phyloP scores from a whole-genome alignment of 2,888 invertebrate species.

The Dione juno region DNA sequence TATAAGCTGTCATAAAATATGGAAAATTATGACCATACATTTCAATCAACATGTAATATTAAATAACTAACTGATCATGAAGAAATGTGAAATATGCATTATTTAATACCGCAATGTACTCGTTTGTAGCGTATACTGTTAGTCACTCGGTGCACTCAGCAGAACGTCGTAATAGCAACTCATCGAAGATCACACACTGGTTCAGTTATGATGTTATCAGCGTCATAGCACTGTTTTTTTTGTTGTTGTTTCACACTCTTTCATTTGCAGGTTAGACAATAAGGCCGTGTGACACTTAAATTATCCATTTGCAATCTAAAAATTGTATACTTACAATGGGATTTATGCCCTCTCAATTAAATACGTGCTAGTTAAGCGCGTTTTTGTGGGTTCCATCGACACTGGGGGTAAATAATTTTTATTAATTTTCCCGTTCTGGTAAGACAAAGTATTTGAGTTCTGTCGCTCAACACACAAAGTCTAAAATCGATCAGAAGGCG shows the following conservation, averaged over 20 bases:
- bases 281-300: not conserved
- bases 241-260: not conserved
- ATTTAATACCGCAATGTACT: slow-evolving; percentile 8
- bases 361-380: too few species aligned
- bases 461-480: too few species aligned
- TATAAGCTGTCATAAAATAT: not conserved
- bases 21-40: not conserved
- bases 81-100: slow-evolving; percentile 2
- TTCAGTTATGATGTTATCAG: slow-evolving; percentile 1
- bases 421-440: too few species aligned
- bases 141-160: slow-evolving; percentile 16
- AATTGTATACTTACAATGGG: not conserved
- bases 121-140: slow-evolving; percentile 12
- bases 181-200: slow-evolving; percentile 2
- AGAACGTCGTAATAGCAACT: slow-evolving; percentile 16
- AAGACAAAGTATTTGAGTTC: too few species aligned
- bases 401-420: too few species aligned
- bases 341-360: too few species aligned
- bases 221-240: not conserved
- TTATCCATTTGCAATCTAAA: slow-evolving; percentile 1
- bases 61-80: not conserved
- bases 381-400: too few species aligned
- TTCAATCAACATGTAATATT: not conserved
- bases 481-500: too few species aligned
- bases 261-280: not conserved